phyloP scores from a whole-genome alignment of 2,113 vertebrate species.

The Rhabdornis inornatus region DNA sequence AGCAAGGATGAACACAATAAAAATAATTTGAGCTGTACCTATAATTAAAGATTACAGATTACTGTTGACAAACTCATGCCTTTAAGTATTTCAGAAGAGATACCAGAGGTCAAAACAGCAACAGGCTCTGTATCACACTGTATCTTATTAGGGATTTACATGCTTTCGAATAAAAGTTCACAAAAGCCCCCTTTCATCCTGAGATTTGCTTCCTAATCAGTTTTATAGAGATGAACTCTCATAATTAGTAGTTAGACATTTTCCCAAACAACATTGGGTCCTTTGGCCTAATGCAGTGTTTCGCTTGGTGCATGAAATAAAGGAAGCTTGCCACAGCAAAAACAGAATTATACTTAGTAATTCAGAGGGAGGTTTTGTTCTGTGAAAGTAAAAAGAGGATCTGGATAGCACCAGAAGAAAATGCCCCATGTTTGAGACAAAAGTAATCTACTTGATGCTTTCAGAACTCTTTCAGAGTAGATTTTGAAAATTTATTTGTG shows the following conservation, averaged over 20 bases:
- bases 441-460: neutral
- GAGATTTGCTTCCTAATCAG: neutral
- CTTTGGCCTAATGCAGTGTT: neutral
- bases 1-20: neutral
- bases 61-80: neutral
- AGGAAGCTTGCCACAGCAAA: neutral
- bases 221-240: neutral
- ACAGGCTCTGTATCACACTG: neutral
- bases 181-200: neutral
- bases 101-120: neutral
- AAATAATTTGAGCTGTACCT: neutral
- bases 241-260: neutral
- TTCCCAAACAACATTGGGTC: neutral
- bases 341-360: neutral
- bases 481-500: neutral
- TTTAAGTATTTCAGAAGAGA: neutral
- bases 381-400: neutral
- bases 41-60: neutral
- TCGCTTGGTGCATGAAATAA: neutral
- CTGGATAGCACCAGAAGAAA: neutral
- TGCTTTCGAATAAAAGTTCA: neutral
- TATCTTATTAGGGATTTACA: neutral
- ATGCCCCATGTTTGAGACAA: neutral
- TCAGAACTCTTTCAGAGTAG: neutral
- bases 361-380: neutral